phyloP scores from a whole-genome alignment of 35 echinoderm and acorn worm species.

The Amphiura filiformis region DNA sequence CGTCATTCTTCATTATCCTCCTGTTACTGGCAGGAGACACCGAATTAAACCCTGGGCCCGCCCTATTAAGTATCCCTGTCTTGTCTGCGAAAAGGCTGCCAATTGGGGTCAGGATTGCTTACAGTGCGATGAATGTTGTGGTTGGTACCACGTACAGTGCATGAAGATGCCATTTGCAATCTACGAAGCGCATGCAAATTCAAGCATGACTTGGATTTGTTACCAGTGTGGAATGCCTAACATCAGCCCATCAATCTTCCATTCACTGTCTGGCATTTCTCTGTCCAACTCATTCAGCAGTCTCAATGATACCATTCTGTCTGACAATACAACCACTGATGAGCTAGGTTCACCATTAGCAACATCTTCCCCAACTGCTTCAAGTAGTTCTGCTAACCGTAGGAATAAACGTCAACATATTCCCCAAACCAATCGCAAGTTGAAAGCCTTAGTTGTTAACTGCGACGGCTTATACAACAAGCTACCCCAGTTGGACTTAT shows the following conservation, averaged over 20 bases:
- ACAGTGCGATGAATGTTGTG: not conserved
- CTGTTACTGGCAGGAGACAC: not conserved
- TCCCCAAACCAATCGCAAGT: not conserved
- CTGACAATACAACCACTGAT: not conserved
- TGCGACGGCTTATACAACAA: conserved; percentile 50
- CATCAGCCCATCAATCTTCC: not conserved
- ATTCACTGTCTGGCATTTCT: not conserved
- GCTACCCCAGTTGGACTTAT: conserved; percentile 24
- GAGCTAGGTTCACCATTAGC: not conserved
- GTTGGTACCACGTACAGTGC: not conserved
- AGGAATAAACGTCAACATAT: not conserved
- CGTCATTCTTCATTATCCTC: too few species aligned
- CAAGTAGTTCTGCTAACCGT: not conserved
- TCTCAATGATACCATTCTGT: not conserved
- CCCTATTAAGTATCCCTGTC: not conserved
- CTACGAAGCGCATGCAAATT: not conserved
- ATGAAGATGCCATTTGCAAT: not conserved
- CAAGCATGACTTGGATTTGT: conserved; percentile 36
- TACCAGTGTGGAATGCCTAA: conserved; percentile 33
- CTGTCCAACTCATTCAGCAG: not conserved
- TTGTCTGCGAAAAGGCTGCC: not conserved
- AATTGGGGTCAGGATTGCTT: conserved; percentile 2
- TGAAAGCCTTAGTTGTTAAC: conserved; percentile 28
- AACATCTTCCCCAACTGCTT: conserved; percentile 1
- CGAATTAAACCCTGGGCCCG: not conserved